Base-by-base conservation (phyloP, 2,888 invertebrate species). In the Rhingia campestris region DNA sequence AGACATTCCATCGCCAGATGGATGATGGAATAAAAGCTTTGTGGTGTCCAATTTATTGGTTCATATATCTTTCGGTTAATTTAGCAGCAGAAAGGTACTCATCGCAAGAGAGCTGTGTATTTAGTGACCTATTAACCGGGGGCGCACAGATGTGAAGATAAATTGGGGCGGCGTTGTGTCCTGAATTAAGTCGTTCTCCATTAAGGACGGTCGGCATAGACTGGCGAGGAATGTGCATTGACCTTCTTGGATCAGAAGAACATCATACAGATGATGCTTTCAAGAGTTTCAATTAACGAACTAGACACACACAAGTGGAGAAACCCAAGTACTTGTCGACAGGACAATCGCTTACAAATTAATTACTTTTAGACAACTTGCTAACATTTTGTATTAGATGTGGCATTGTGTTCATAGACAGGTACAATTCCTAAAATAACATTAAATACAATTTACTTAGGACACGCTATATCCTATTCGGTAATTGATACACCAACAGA, bases 401-500 rank as follows among this genome's bases (percentile, higher is more conserved):
- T 22, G 22, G 22, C 22, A 22, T 49, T 35, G 12, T 30, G 7
- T 37, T 10, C 39, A 10, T 51, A 43, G 10, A 10, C 47, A 75
- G 64, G 59, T 59, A 72, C 56, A 70, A 49, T 58, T 49, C 22
- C 32, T 47, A 58, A 70, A 81, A 72, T 81, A 61, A 72, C 76
- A 81, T 81, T 76, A 76, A 76, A 66, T 72, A 61, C 66, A 66
- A 76, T 81, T 76, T 81, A 72, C 76, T 72, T 72, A 67, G 56
- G 22, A 41, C 59, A 76, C 53, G 59, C 47, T 76, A 72, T 72
- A 72, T 76, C 59, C 76, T 61, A 54, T 54, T 67, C 76, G 66
- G 76, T 76, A 66, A 81, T 76, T 81, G 76, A 66, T 76, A 81
- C 47, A 67, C 47, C 51, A 58, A 70, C 70, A 77, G 45, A 5